Conservation (phyloP, 92 coral and sea anemone species). For the Zoanthus gigantus region DNA sequence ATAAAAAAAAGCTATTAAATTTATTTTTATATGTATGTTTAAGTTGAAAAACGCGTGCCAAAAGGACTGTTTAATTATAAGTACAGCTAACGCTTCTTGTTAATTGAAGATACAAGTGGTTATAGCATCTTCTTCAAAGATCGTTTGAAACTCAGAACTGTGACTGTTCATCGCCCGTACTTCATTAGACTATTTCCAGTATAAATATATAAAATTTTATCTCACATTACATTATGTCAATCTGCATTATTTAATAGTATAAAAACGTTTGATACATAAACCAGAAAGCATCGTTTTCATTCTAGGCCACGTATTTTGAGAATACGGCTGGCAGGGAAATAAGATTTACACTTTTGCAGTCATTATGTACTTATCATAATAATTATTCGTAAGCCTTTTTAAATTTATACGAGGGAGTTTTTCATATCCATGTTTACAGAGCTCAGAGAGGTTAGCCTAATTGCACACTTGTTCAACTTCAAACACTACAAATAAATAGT, state of each 20-base stretch:
- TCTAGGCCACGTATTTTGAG: neutral
- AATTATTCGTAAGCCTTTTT: neutral
- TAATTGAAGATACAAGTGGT: constrained; percentile 18
- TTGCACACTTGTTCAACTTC: constrained; percentile 26
- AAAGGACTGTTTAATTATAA: neutral
- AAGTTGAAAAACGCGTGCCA: neutral
- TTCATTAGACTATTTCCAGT: neutral
- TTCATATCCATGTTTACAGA: neutral
- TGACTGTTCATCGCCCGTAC: neutral
- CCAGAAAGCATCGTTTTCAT: neutral
- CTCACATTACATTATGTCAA: neutral
- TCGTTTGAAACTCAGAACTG: neutral
- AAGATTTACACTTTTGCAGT: neutral
- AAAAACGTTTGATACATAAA: neutral
- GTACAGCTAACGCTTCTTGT: neutral
- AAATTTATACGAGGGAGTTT: neutral
- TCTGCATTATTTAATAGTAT: too few species aligned
- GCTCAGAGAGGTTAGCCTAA: neutral
- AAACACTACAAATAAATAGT: neutral
- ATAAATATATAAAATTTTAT: neutral
- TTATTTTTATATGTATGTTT: neutral
- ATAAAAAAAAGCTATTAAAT: neutral
- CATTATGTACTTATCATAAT: neutral
- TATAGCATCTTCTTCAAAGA: constrained; percentile 8
- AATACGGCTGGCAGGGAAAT: neutral